Evolutionary conservation across 2,888 invertebrate genomes (phyloP).

Genomic region (Drosophila mercatorum): DNA sequence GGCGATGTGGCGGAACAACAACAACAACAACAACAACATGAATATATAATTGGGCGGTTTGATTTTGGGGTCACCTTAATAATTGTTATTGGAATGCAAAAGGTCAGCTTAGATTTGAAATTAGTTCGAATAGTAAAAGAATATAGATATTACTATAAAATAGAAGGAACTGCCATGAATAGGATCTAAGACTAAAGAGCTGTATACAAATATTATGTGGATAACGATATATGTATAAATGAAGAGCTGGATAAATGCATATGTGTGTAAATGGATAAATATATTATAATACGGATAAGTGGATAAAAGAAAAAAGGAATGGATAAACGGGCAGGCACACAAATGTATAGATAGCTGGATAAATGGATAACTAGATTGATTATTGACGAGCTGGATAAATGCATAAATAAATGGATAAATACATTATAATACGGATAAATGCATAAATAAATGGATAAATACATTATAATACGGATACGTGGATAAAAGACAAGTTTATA

Average conservation of each 20-base stretch:
- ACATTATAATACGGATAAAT: not conserved
- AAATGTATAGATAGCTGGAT: not conserved
- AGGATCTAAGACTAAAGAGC: not conserved
- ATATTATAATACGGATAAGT: not conserved
- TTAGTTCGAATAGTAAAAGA: not conserved
- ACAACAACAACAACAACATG: not conserved
- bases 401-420: not conserved
- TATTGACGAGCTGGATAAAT: not conserved
- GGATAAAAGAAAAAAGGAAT: not conserved
- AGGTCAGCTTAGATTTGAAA: slow-evolving; percentile 24
- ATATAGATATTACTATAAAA: not conserved
- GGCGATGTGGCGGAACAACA: not conserved
- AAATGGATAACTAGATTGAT: not conserved
- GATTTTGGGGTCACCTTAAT: slow-evolving; percentile 23
- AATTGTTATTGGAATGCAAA: slow-evolving; percentile 15
- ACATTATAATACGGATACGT: not conserved
- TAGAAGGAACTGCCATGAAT: not conserved
- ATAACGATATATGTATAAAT: too few relatives aligned
- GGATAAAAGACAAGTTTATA: too few relatives aligned
- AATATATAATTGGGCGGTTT: slow-evolving; percentile 3
- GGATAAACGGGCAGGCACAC: not conserved
- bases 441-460: not conserved
- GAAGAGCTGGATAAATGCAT: too few relatives aligned
- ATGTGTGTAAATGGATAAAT: too few relatives aligned
- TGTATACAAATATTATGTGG: not conserved